These are phyloP conservation scores for Smutsia temminckii DNA, from an alignment of 2,797 vertebrate genomes.

Conservation along the genomic window DNA sequence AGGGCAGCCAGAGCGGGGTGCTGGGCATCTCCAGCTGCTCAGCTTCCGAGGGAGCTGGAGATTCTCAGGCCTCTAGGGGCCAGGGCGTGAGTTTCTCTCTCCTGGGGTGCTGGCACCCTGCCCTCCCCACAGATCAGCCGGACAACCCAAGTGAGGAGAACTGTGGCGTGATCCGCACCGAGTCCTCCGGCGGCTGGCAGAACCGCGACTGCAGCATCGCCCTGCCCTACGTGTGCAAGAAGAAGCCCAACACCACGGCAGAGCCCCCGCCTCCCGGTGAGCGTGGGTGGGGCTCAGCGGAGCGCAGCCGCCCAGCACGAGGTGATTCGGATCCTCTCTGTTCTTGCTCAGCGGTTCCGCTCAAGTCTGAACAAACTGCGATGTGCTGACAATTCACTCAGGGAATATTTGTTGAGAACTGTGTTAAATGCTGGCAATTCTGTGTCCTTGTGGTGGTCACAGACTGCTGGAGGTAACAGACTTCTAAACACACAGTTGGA, in stretches of 20 bases:
- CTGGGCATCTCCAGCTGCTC: neutral
- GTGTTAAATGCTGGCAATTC: neutral
- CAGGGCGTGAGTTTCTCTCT: neutral
- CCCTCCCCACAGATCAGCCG: constrained; percentile 89
- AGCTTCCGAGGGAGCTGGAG: neutral
- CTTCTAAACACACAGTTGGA: neutral
- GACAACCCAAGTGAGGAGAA: constrained; percentile 94
- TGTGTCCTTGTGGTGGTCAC: neutral
- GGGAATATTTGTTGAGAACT: neutral
- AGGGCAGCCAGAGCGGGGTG: neutral
- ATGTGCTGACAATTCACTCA: neutral
- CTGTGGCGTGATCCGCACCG: constrained; percentile 94
- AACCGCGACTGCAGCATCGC: constrained; percentile 94
- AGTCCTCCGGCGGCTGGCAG: constrained; percentile 95
- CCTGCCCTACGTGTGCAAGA: constrained; percentile 96
- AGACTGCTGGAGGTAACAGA: neutral
- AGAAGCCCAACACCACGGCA: constrained; percentile 92
- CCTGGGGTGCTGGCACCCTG: constrained; percentile 10
- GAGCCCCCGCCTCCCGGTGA: constrained; percentile 90
- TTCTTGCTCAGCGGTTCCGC: neutral
- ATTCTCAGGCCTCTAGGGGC: neutral
- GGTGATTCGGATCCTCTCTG: neutral
- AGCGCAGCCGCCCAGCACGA: neutral
- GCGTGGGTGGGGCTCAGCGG: neutral
- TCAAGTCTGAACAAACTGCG: neutral